Base-by-base conservation (phyloP, 1,140 invertebrate genomes). In the Solen grandis region DNA sequence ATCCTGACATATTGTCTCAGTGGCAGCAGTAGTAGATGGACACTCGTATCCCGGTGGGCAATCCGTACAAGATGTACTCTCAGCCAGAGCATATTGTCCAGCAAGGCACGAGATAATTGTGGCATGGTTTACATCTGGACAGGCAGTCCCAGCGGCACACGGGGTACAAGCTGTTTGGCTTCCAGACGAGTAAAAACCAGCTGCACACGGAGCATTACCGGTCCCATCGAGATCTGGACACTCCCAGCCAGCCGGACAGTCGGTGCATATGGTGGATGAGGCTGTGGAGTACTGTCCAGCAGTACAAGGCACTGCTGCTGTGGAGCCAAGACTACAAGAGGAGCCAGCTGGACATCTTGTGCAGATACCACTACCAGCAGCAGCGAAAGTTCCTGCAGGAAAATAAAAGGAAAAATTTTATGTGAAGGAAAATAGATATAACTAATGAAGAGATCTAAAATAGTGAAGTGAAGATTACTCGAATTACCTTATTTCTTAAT, bases 21-120 rank as follows among this genome's bases (percentile, higher is more conserved):
- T 86, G 46, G 25, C 73, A 16, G 83, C 38, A 3, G 74, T 86
- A 5, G 81, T 87, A 46, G 29, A 70, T 8, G 89, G 80, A 70
- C 90, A 91, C 65, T 81, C 89, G 80, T 88, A 89, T 10, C 90
- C 90, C 13, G 89, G 86, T 38, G 90, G 88, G 81, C 90, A 91
- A 2, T 65, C 50, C 0, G 86, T 89, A 73, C 90, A 91, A 10
- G 72, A 29, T 25, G 87, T 87, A 57, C 80, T 79, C 36, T 74
- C 82, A 38, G 83, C 89, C 10, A 79, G 33, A 29, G 88, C 83
- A 66, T 88, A 90, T 5, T 81, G 73, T 10, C 90, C 90, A 29
- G 86, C 13, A 3, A 14, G 22, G 83, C 90, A 91, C 25, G 82
- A 80, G 36, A 70, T 85, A 14, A 62, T 29, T 0, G 85, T 73